phyloP scores from a whole-genome alignment of 2,113 vertebrate genomes.

The Alouatta palliata region DNA sequence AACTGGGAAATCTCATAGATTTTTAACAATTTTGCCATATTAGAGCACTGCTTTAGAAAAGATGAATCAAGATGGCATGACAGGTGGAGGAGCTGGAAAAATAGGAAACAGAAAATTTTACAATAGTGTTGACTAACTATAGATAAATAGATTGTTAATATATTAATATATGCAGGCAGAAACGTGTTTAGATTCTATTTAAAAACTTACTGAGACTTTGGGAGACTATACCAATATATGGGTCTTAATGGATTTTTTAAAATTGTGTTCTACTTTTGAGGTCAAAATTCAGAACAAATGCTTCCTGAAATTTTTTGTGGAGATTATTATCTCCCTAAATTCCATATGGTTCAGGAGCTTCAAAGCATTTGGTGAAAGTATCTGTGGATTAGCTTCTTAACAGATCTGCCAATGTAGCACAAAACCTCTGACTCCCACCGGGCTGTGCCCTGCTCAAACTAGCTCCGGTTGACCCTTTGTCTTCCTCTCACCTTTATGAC shows the following conservation, averaged over 20 bases:
- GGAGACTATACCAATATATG: not conserved
- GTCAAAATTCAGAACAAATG: not conserved
- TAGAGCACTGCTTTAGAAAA: not conserved
- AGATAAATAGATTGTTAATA: not conserved
- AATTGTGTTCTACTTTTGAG: not conserved
- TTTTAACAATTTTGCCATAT: not conserved
- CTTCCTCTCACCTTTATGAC: not conserved
- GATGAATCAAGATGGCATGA: not conserved
- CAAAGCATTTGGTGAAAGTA: constrained; percentile 28
- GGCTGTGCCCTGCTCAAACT: not conserved
- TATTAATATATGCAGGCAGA: not conserved
- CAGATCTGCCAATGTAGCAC: not conserved
- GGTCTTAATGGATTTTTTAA: not conserved
- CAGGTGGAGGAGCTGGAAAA: not conserved
- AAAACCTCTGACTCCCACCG: not conserved
- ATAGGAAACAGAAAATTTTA: not conserved
- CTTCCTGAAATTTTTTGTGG: not conserved
- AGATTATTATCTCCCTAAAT: not conserved
- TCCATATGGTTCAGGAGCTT: not conserved
- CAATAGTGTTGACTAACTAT: not conserved
- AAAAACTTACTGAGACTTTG: not conserved
- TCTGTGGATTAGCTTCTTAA: constrained; percentile 13
- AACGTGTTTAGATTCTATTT: not conserved
- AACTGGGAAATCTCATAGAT: not conserved
- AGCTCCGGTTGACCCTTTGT: not conserved